A percentile compares a stretch with the other conserved stretches of the same genome.
Conservation (phyloP, 2,888 invertebrate species). For the Heliconius ismenius region DNA sequence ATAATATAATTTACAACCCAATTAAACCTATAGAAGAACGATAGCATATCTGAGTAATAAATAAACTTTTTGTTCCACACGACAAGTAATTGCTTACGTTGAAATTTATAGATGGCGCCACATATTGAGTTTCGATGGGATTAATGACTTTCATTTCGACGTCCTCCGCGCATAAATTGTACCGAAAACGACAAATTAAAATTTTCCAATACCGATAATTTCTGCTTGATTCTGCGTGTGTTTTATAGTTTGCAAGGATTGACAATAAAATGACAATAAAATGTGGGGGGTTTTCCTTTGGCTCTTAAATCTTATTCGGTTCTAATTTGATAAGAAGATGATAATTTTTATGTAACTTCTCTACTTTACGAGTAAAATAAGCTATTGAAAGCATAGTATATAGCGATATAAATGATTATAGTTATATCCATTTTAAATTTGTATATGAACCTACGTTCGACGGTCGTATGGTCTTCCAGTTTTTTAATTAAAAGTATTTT, state of each 20-base stretch:
- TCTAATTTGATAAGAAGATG: neutral
- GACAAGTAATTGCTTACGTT: conserved; percentile 57
- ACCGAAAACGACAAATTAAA: conserved; percentile 42
- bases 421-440: too few relatives aligned
- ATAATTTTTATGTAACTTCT: neutral
- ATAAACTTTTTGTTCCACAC: conserved; percentile 54
- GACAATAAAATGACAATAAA: too few relatives aligned
- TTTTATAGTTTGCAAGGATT: conserved; percentile 8
- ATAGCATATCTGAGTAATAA: conserved; percentile 49
- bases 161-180: conserved; percentile 43
- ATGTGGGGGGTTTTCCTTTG: neutral
- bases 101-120: conserved; percentile 59
- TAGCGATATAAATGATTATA: too few relatives aligned
- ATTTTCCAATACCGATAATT: conserved; percentile 38
- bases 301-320: neutral
- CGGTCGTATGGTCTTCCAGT: too few relatives aligned
- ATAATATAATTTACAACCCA: conserved; percentile 38
- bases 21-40: conserved; percentile 36
- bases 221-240: conserved; percentile 6
- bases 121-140: conserved; percentile 60
- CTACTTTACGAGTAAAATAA: neutral
- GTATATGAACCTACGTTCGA: too few relatives aligned
- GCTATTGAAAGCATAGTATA: too few relatives aligned
- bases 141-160: conserved; percentile 58
- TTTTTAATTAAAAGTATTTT: too few relatives aligned